phyloP scores from a whole-genome alignment of 2,113 vertebrate genomes.

The Syrrhaptes paradoxus region DNA sequence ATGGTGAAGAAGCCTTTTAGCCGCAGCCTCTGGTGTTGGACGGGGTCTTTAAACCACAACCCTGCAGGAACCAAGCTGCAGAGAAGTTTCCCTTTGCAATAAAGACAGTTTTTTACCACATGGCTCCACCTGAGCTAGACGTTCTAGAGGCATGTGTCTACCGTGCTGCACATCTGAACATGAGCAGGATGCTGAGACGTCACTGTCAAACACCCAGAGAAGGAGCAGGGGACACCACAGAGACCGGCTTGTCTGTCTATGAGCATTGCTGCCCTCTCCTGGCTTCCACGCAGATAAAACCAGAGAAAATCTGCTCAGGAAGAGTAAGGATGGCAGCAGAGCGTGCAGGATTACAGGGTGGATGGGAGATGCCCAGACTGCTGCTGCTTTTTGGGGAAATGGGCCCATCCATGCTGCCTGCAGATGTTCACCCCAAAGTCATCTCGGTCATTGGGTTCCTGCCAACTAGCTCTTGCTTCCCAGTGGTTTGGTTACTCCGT shows the following conservation, averaged over 20 bases:
- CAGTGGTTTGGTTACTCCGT: rapidly evolving
- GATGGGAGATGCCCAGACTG: neutral
- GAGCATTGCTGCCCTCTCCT: constrained; percentile 63
- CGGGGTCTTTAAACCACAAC: rapidly evolving
- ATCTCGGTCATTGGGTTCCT: neutral
- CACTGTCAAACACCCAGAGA: rapidly evolving
- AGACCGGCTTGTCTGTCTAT: rapidly evolving
- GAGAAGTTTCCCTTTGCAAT: neutral
- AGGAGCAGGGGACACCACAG: rapidly evolving
- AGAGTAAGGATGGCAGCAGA: neutral
- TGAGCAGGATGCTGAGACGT: neutral
- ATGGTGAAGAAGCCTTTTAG: neutral
- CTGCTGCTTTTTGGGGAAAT: neutral
- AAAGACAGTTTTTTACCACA: neutral
- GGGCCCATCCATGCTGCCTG: neutral
- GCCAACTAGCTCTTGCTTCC: neutral
- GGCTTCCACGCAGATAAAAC: neutral
- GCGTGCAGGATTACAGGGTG: neutral
- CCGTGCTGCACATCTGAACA: rapidly evolving
- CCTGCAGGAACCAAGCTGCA: rapidly evolving
- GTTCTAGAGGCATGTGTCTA: neutral
- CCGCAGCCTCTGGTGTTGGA: neutral
- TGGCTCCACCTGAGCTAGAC: neutral
- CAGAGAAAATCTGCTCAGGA: neutral
- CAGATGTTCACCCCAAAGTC: neutral